phyloP scores from a whole-genome alignment of 2,113 vertebrate species.

The Vireo altiloquus region DNA sequence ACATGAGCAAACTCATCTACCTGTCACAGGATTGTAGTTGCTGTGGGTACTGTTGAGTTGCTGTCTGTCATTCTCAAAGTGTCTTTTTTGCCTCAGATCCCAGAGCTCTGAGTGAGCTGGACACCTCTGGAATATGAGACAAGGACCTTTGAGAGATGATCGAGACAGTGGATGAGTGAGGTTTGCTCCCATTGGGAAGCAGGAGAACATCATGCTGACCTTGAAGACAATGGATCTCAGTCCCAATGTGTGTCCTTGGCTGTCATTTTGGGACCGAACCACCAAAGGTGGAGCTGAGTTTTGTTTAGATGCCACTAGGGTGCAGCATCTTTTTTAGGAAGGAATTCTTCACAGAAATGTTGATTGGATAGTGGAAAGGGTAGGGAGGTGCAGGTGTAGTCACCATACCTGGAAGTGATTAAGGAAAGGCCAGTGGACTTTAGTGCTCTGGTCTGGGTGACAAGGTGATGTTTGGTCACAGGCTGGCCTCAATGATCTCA shows the following conservation, averaged over 20 bases:
- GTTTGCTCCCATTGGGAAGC: neutral
- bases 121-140: neutral
- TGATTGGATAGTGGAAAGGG: neutral
- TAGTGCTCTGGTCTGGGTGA: neutral
- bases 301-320: neutral
- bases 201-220: neutral
- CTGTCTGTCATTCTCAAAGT: neutral
- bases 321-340: neutral
- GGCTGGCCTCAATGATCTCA: neutral
- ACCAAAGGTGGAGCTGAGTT: neutral
- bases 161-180: rapidly evolving
- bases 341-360: neutral
- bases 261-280: neutral
- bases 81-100: neutral
- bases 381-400: neutral
- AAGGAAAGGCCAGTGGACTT: neutral
- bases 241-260: neutral
- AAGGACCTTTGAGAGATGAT: neutral
- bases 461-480: neutral
- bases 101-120: neutral
- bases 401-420: neutral
- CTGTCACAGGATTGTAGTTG: neutral
- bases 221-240: neutral
- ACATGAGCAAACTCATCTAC: neutral
- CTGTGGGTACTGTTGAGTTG: neutral